Conservation (phyloP, 2,113 vertebrate species). For the Oncorhynchus nerka region DNA sequence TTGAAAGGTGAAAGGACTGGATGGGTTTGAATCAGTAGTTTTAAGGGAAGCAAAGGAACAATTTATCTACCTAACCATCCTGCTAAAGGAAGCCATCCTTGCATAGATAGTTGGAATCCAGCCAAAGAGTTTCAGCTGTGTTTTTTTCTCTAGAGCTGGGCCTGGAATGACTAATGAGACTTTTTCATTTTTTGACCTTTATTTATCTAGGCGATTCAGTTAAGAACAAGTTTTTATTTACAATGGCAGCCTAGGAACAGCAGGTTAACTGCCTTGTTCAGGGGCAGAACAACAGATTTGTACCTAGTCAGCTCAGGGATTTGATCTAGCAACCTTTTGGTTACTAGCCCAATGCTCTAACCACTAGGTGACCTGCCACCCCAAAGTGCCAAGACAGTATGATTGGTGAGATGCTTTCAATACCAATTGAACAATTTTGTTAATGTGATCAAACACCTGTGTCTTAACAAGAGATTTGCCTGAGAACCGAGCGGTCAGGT, state of each 20-base stretch:
- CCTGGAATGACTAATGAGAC: not conserved
- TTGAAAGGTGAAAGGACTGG: too few relatives aligned
- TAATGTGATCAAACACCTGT: not conserved
- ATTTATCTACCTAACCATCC: too few relatives aligned
- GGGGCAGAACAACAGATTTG: too few relatives aligned
- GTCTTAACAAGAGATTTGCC: not conserved
- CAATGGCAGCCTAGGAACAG: too few relatives aligned
- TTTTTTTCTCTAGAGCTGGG: not conserved
- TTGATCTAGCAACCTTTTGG: too few relatives aligned
- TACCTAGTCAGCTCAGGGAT: too few relatives aligned
- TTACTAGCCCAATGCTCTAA: too few relatives aligned
- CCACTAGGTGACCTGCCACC: too few relatives aligned
- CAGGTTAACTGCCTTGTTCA: too few relatives aligned
- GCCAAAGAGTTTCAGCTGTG: not conserved
- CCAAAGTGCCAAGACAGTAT: not conserved
- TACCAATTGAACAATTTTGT: not conserved
- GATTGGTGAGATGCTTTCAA: not conserved
- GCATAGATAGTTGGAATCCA: not conserved
- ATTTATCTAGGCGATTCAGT: too few relatives aligned
- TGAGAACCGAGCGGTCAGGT: not conserved
- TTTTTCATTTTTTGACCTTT: not conserved
- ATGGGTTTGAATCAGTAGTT: not conserved
- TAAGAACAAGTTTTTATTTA: too few relatives aligned
- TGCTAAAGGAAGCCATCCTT: too few relatives aligned
- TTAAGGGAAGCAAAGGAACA: not conserved